Conservation (phyloP, 2,113 vertebrate species). For the Strix uralensis region DNA sequence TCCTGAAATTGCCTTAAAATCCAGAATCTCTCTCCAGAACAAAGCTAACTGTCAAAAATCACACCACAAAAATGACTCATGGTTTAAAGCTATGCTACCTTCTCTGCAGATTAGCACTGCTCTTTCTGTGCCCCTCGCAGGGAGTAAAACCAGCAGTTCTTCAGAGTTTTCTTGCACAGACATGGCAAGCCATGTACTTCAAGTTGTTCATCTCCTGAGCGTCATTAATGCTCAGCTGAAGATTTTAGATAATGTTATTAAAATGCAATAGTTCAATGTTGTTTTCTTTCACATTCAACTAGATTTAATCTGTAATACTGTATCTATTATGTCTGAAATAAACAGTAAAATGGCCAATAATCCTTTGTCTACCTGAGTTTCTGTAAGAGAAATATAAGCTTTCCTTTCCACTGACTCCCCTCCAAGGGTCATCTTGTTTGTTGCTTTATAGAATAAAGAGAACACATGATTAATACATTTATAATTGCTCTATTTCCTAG, state of each 20-base stretch:
- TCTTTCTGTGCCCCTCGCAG: background rate
- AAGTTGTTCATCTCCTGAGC: background rate
- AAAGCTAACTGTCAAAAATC: background rate
- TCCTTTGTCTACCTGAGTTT: background rate
- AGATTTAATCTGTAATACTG: background rate
- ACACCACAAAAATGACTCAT: background rate
- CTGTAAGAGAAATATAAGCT: background rate
- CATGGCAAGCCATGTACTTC: background rate
- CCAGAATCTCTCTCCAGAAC: background rate
- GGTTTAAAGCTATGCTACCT: background rate
- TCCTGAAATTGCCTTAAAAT: background rate
- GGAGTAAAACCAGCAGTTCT: background rate
- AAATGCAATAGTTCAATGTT: background rate
- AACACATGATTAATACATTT: background rate
- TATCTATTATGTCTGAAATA: background rate
- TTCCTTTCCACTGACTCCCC: fast-evolving
- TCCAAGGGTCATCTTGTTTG: background rate
- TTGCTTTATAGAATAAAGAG: background rate
- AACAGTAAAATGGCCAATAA: background rate
- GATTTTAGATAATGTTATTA: background rate
- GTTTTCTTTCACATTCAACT: background rate
- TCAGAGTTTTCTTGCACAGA: background rate
- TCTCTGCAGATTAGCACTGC: background rate
- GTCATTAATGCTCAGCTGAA: background rate
- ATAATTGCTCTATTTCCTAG: background rate